Percentiles rank a stretch among this genome's conserved stretches.
phyloP scores from a whole-genome alignment of 1,140 invertebrate species.

The Danaus plexippus region DNA sequence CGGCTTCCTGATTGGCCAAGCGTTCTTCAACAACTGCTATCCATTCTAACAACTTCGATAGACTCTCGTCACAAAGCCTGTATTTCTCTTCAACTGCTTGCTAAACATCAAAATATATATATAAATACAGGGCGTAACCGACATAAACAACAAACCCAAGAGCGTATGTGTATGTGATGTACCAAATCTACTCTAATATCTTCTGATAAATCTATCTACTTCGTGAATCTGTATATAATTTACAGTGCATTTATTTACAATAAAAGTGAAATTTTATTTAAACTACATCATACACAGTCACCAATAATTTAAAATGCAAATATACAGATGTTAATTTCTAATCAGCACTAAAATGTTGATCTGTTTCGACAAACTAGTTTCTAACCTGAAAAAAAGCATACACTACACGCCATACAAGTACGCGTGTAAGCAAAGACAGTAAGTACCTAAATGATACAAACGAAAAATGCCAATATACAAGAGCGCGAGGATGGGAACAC shows the following conservation, averaged over 20 bases:
- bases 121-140: slow-evolving; percentile 24
- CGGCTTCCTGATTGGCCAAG: slow-evolving; percentile 89
- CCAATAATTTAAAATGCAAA: too few relatives aligned
- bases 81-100: slow-evolving; percentile 96
- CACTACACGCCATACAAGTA: slow-evolving; percentile 15
- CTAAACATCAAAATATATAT: slow-evolving; percentile 72
- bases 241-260: slow-evolving; percentile 18
- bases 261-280: too few relatives aligned
- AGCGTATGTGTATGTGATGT: too few relatives aligned
- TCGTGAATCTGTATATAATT: too few relatives aligned
- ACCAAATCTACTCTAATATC: too few relatives aligned
- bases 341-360: too few relatives aligned
- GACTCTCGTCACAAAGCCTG: slow-evolving; percentile 87
- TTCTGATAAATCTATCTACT: slow-evolving; percentile 19
- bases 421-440: slow-evolving; percentile 21
- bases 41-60: slow-evolving; percentile 90
- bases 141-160: too few relatives aligned
- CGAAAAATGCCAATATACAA: slow-evolving; percentile 45
- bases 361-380: neutral
- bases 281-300: too few relatives aligned
- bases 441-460: slow-evolving; percentile 22
- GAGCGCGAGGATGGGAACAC: slow-evolving; percentile 52
- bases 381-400: slow-evolving; percentile 26
- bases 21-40: slow-evolving; percentile 88
- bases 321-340: too few relatives aligned